A percentile compares a stretch with the other conserved stretches of the same genome.
Conservation (phyloP, 2,888 invertebrate genomes). For the Xestia rhomboidea region DNA sequence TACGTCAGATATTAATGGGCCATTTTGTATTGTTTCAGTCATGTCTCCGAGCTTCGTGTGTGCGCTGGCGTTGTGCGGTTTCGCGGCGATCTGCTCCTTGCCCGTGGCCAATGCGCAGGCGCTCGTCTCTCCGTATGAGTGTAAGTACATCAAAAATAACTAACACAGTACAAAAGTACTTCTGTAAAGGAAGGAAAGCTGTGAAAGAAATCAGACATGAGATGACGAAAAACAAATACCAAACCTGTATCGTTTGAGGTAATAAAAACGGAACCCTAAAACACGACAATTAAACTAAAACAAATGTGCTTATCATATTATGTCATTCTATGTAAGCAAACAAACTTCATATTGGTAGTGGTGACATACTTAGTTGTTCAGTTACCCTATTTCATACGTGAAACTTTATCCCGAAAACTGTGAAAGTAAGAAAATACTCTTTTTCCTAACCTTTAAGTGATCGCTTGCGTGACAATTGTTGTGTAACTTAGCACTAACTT, state of each 20-base stretch:
- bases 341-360: not conserved
- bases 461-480: slow-evolving; percentile 34
- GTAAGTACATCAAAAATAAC: slow-evolving; percentile 70
- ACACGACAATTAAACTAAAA: slow-evolving; percentile 2
- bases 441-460: slow-evolving; percentile 6
- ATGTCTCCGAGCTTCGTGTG: slow-evolving; percentile 83
- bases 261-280: not conserved
- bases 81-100: slow-evolving; percentile 80
- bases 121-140: slow-evolving; percentile 78
- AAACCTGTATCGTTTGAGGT: not conserved
- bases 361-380: not conserved
- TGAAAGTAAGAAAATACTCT: not conserved
- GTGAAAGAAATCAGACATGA: not conserved
- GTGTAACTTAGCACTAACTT: slow-evolving; percentile 26
- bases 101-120: slow-evolving; percentile 81
- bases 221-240: not conserved
- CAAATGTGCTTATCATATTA: not conserved
- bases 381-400: slow-evolving; percentile 1
- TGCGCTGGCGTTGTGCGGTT: slow-evolving; percentile 80
- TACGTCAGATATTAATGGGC: slow-evolving; percentile 1
- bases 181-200: not conserved
- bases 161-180: not conserved
- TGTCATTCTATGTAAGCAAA: not conserved
- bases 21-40: slow-evolving; percentile 81
- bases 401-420: slow-evolving; percentile 14